Evolutionary conservation across 2,113 vertebrate genomes (phyloP).

Genomic region (Equus quagga): DNA sequence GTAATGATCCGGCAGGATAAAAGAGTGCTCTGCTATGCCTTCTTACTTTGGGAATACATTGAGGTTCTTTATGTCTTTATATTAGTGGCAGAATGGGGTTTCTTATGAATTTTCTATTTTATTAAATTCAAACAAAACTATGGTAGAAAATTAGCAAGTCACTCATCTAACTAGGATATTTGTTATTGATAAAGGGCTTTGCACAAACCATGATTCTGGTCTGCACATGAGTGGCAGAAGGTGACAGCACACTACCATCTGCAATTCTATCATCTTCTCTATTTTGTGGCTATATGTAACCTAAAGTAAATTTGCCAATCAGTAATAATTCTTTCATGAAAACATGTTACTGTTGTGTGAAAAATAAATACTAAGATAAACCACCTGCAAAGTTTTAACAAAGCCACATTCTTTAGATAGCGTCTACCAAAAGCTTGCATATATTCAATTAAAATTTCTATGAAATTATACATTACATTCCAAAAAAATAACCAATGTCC

Average conservation of each 20-base stretch:
- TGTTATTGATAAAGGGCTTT: not conserved
- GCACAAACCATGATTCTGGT: not conserved
- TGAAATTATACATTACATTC: conserved; percentile 29
- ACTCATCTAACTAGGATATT: not conserved
- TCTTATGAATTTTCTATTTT: not conserved
- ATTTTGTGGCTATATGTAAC: not conserved
- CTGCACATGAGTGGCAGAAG: not conserved
- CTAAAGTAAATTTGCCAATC: not conserved
- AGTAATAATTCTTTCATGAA: conserved; percentile 36
- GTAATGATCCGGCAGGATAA: not conserved
- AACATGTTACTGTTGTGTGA: not conserved
- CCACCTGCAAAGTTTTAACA: conserved; percentile 40
- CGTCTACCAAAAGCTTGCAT: conserved; percentile 25
- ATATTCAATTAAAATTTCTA: conserved; percentile 44
- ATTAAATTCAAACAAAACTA: conserved; percentile 38
- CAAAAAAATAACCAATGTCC: conserved; percentile 16
- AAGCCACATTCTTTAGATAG: conserved; percentile 39
- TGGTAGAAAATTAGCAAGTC: not conserved
- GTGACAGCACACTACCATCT: not conserved
- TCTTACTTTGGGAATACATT: not conserved
- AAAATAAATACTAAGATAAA: conserved; percentile 53
- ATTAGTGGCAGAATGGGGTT: not conserved
- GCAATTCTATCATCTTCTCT: not conserved
- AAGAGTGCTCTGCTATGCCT: fast-evolving
- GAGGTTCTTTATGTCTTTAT: not conserved